phyloP scores from a whole-genome alignment of 2,797 vertebrate species.

The Chaenodraco wilsoni region DNA sequence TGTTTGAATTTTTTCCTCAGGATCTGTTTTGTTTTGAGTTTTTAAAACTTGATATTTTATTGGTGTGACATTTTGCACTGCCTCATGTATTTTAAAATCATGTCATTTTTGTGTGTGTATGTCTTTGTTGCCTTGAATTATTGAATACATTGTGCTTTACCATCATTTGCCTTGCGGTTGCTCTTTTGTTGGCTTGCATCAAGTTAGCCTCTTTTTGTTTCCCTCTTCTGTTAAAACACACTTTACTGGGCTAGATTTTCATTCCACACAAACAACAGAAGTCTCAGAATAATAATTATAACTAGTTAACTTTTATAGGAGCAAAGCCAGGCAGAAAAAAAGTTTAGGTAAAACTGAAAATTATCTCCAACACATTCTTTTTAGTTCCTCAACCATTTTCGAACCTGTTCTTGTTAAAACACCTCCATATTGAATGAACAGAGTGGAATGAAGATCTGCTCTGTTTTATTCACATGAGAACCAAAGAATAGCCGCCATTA shows the following conservation, averaged over 20 bases:
- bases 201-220: slow-evolving; percentile 36
- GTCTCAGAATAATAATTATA: slow-evolving; percentile 1
- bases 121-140: slow-evolving; percentile 82
- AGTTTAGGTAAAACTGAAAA: slow-evolving; percentile 4
- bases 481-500: slow-evolving; percentile 76
- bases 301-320: slow-evolving; percentile 19
- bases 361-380: background rate
- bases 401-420: slow-evolving; percentile 3
- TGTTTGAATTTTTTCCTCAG: slow-evolving; percentile 81
- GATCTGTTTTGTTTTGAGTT: slow-evolving; percentile 78
- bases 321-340: slow-evolving; percentile 32
- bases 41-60: slow-evolving; percentile 76
- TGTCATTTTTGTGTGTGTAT: slow-evolving; percentile 61
- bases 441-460: slow-evolving; percentile 63
- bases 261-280: slow-evolving; percentile 46
- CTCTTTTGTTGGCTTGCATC: slow-evolving; percentile 65
- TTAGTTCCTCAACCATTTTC: slow-evolving; percentile 23
- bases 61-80: slow-evolving; percentile 86
- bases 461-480: slow-evolving; percentile 54
- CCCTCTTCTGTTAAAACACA: slow-evolving; percentile 12
- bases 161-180: slow-evolving; percentile 71
- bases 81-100: slow-evolving; percentile 76
- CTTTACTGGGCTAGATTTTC: slow-evolving; percentile 47
- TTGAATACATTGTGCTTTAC: slow-evolving; percentile 83
- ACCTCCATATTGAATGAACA: slow-evolving; percentile 27